Base-by-base conservation (phyloP, 2,888 invertebrate species). In the Lissocephala sabroskyi region DNA sequence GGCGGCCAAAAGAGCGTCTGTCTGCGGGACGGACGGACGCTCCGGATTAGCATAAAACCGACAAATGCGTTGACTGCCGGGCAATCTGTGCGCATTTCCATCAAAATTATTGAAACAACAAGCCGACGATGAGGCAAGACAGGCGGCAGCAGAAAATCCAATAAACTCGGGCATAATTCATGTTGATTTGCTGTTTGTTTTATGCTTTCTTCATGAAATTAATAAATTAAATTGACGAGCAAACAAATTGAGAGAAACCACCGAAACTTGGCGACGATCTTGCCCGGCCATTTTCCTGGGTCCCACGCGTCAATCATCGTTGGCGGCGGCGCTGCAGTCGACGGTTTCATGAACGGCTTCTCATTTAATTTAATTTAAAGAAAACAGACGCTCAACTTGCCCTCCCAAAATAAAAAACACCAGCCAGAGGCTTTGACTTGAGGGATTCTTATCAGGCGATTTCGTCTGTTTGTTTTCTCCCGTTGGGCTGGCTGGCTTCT, bases 171-270 rank as follows among this genome's bases (percentile, higher is more conserved):
- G 11, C 13, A 13, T 26, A 6, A 26, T 48, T 49, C 48, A 43
- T 43, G 51, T 19, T 43, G n/a, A n/a, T n/a, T n/a, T n/a, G 26
- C 40, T 49, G 45, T 41, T 49, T 26, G 16, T 28, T 3, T 32
- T 32, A 10, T 32, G 30, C 13, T 32, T 32, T 32, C 29, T 49
- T 33, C 23, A 39, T 41, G 51, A 64, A 63, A 70, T 74, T 52
- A 57, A 63, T 57, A 57, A 57, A 75, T 68, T 59, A 67, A 67
- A 75, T 75, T 61, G 52, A 64, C 56, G 64, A 49, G 64, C 67
- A 56, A 56, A 64, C 67, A 61, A 58, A 71, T 62, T 75, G 54
- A 45, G 45, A 44, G 50, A 39, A n/a, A n/a, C n/a, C n/a, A n/a
- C n/a, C n/a, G n/a, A n/a, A n/a, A n/a, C n/a, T n/a, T n/a, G n/a